These are phyloP conservation scores for Orthonychiurus folsomi DNA, from an alignment of 2,888 invertebrate genomes.

Conservation along the genomic window DNA sequence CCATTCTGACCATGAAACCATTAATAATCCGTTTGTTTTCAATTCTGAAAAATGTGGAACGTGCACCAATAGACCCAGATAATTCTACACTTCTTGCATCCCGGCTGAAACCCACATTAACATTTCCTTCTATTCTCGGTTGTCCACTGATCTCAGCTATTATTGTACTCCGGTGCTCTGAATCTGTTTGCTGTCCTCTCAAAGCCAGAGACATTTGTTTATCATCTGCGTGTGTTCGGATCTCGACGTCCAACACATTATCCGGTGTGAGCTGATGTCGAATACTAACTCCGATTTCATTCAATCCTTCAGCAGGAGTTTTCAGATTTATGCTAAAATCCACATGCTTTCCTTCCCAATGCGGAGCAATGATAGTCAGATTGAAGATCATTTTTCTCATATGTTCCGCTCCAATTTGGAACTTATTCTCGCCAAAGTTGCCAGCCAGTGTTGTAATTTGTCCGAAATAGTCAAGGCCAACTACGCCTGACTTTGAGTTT, in stretches of 20 bases:
- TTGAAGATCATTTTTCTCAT: slow-evolving; percentile 12
- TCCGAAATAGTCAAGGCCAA: slow-evolving; percentile 31
- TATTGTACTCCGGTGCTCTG: too few species aligned
- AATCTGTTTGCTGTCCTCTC: too few species aligned
- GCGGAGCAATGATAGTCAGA: not conserved
- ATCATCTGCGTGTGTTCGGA: too few species aligned
- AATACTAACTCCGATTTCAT: not conserved
- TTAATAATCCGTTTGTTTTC: not conserved
- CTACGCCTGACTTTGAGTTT: slow-evolving; percentile 15
- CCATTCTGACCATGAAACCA: not conserved
- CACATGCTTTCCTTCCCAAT: not conserved
- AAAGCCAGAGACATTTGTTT: too few species aligned
- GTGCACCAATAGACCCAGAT: not conserved
- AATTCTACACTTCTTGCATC: not conserved
- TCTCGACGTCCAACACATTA: too few species aligned
- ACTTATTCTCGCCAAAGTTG: slow-evolving; percentile 20
- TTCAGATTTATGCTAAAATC: not conserved
- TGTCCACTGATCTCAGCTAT: slow-evolving; percentile 1
- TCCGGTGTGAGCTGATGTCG: not conserved
- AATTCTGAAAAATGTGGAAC: not conserved
- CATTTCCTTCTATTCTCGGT: not conserved
- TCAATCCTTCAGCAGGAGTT: not conserved
- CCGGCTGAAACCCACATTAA: not conserved
- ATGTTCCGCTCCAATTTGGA: slow-evolving; percentile 19
- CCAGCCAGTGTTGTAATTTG: slow-evolving; percentile 22